Conservation (phyloP, 2,888 invertebrate species). For the Drosophila phalerata region DNA sequence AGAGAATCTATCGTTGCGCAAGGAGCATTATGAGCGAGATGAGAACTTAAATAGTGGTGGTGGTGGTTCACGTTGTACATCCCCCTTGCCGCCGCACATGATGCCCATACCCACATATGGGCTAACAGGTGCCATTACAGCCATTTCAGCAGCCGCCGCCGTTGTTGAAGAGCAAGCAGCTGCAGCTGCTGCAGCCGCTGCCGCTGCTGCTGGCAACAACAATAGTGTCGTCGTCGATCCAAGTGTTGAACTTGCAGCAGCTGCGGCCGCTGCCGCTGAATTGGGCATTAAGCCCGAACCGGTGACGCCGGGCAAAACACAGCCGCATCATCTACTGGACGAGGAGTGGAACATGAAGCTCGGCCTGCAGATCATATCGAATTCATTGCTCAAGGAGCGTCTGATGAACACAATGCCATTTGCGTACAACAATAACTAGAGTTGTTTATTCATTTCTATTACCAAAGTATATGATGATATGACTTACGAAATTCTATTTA, state of each 20-base stretch:
- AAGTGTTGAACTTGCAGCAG: constrained; percentile 30
- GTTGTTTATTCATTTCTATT: constrained; percentile 20
- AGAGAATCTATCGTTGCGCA: constrained; percentile 83
- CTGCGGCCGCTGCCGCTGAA: constrained; percentile 33
- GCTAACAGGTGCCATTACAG: constrained; percentile 83
- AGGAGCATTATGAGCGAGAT: constrained; percentile 59
- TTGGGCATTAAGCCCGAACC: constrained; percentile 73
- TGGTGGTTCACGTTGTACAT: constrained; percentile 62
- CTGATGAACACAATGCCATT: constrained; percentile 85
- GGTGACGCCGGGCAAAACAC: constrained; percentile 68
- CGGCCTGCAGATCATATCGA: constrained; percentile 85
- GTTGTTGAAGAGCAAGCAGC: constrained; percentile 81
- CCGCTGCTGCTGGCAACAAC: constrained; percentile 33
- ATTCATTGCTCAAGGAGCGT: constrained; percentile 85
- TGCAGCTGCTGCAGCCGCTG: constrained; percentile 69
- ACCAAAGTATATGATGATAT: constrained; percentile 54
- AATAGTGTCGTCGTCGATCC: constrained; percentile 20
- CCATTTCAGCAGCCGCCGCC: constrained; percentile 82
- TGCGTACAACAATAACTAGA: constrained; percentile 84
- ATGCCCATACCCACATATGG: constrained; percentile 82
- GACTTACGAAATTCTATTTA: constrained; percentile 36
- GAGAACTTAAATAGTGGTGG: constrained; percentile 43
- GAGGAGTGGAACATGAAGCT: constrained; percentile 86
- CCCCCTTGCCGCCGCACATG: constrained; percentile 74
- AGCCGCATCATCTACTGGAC: constrained; percentile 71